Evolutionary conservation across 2,113 vertebrate genomes (phyloP).

Genomic region (Thymallus thymallus): DNA sequence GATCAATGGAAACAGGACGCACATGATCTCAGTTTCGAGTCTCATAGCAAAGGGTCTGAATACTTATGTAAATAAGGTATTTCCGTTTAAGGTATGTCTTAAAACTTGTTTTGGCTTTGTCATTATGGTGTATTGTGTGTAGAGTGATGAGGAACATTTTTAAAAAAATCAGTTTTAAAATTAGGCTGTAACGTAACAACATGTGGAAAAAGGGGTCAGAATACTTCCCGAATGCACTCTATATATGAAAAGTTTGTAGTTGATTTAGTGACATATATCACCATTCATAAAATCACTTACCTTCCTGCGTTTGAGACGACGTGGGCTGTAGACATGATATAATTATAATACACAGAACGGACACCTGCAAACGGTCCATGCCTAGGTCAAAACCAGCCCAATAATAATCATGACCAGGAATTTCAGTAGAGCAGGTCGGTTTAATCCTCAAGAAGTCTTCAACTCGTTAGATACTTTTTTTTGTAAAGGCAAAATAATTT

Average conservation of each 20-base stretch:
- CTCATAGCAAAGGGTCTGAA: no score
- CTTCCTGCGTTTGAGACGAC: conserved; percentile 64
- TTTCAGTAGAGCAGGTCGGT: not conserved
- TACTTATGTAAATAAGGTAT: no score
- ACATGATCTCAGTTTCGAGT: no score
- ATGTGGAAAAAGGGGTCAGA: no score
- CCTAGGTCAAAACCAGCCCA: conserved; percentile 28
- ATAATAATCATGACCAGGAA: conserved; percentile 35
- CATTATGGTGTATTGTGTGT: no score
- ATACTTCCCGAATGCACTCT: not conserved
- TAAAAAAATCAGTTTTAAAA: no score
- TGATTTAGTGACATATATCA: not conserved
- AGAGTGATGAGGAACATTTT: no score
- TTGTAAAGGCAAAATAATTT: no score
- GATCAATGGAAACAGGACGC: no score
- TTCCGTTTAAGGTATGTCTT: no score
- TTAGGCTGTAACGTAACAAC: no score
- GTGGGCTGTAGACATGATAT: conserved; percentile 36
- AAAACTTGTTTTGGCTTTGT: no score
- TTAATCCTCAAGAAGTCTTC: not conserved
- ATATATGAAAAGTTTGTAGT: not conserved
- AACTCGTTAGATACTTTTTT: not conserved
- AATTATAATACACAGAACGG: conserved; percentile 48
- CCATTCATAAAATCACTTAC: conserved; percentile 40
- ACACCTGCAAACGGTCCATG: conserved; percentile 54